Evolutionary conservation across 2,797 vertebrate species (phyloP), one percentile per base, ranked within the genome.

Genomic region (Linurgus olivaceus): DNA sequence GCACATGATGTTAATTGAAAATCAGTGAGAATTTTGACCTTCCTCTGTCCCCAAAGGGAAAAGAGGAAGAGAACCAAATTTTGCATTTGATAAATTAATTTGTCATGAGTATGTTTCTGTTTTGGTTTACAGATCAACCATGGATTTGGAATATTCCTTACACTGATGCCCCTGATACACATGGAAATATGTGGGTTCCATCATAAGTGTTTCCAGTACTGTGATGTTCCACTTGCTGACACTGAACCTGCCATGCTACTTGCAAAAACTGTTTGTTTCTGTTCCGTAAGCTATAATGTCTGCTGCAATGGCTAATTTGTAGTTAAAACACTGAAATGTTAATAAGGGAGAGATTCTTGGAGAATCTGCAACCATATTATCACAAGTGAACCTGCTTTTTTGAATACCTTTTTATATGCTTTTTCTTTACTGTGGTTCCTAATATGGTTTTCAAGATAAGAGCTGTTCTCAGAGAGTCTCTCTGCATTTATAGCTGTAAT

Each of bases 131-230:
- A 99, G 99, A 99, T 98, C 98, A 98, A 28, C 99, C 99, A 0
- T 99, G 99, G 99, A 98, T 99, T 97, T 99, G 99, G 99, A 99
- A 99, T 95, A 99, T 99, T 96, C 98, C 99, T 37, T 98, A 99
- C 91, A 98, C 89, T 70, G 97, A 98, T 40, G 98, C 98, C 18
- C 99, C 99, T 5, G 99, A 99, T 95, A 99, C 98, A 17, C 98
- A 99, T 21, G 99, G 99, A 90, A 99, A 99, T 93, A 98, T 99
- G 97, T 99, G 99, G 99, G 98, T 99, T 92, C 99, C 99, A 1
- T 98, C 98, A 3, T 99, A 96, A 99, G 72, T 24, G 9, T 44
- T 54, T 38, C 26, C 58, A 28, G 23, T 62, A 11, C 8, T 63
- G 16, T 42, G 84, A 77, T 7, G 2, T 29, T 75, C 55, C 26